A percentile compares a stretch with the other conserved stretches of the same genome.
phyloP scores from a whole-genome alignment of 2,113 vertebrate species.

The Mola mola region DNA sequence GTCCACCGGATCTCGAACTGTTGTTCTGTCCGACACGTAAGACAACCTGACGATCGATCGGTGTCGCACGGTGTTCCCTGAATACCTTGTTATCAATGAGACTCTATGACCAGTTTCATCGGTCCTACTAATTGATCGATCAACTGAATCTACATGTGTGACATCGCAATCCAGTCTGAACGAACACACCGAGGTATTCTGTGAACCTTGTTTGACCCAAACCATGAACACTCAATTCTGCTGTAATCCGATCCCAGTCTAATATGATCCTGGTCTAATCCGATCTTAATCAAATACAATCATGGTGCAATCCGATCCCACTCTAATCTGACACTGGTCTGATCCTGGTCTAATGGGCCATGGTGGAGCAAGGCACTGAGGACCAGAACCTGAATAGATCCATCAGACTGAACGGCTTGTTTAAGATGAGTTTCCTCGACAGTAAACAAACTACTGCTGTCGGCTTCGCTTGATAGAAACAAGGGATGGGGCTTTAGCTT shows the following conservation, averaged over 20 bases:
- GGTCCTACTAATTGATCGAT: slow-evolving; percentile 11
- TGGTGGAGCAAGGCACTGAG: no score
- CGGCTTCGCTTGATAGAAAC: no score
- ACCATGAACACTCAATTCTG: not conserved
- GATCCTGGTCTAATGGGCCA: no score
- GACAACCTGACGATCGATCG: not conserved
- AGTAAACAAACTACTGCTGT: no score
- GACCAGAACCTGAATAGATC: no score
- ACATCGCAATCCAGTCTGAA: not conserved
- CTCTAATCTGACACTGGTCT: no score
- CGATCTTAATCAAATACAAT: slow-evolving; percentile 14
- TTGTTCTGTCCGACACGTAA: slow-evolving; percentile 74
- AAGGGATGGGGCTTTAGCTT: not conserved
- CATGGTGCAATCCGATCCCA: not conserved
- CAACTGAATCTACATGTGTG: not conserved
- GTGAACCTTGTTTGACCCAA: slow-evolving; percentile 11
- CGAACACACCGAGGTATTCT: slow-evolving; percentile 21
- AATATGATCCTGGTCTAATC: slow-evolving; percentile 3
- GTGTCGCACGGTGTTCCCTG: not conserved
- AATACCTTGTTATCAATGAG: slow-evolving; percentile 3
- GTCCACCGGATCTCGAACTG: slow-evolving; percentile 61
- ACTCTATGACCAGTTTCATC: not conserved
- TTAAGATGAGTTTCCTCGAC: no score
- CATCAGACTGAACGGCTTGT: no score
- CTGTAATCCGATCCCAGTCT: slow-evolving; percentile 8